These are phyloP conservation scores for Lacerta agilis DNA, from an alignment of 2,797 vertebrate species.

Conservation along the genomic window DNA sequence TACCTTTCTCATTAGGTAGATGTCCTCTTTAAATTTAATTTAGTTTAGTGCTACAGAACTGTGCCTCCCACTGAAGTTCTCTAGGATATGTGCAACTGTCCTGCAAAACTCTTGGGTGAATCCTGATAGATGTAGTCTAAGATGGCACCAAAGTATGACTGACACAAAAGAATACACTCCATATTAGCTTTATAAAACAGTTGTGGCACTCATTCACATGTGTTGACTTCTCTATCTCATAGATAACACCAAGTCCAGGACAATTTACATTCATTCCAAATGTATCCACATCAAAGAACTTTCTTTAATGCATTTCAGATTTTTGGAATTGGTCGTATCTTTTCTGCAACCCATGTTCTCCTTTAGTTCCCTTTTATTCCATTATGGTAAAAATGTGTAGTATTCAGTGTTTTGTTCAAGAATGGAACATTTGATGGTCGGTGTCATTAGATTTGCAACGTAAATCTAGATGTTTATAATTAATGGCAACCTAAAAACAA, in stretches of 20 bases:
- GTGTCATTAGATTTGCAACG: not conserved
- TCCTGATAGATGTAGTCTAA: not conserved
- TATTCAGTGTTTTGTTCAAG: not conserved
- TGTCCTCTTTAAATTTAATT: not conserved
- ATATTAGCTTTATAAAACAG: not conserved
- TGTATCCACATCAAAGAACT: not conserved
- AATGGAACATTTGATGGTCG: not conserved
- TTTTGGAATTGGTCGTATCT: not conserved
- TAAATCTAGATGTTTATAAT: constrained; percentile 19
- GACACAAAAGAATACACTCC: not conserved
- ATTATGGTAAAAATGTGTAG: not conserved
- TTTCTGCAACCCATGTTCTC: not conserved
- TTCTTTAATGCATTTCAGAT: not conserved
- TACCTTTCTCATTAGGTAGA: not conserved
- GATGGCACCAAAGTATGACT: not conserved
- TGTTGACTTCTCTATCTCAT: not conserved
- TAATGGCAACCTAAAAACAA: not conserved
- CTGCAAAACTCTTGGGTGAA: not conserved
- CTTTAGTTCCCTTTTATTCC: not conserved
- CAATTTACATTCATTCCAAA: not conserved
- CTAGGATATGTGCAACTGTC: not conserved
- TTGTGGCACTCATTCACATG: not conserved
- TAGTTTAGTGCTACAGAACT: not conserved
- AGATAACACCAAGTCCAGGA: not conserved
- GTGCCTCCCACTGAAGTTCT: not conserved